Percentiles rank a stretch among this genome's conserved stretches.
phyloP scores from a whole-genome alignment of 2,113 vertebrate species.

The Stegastes partitus region DNA sequence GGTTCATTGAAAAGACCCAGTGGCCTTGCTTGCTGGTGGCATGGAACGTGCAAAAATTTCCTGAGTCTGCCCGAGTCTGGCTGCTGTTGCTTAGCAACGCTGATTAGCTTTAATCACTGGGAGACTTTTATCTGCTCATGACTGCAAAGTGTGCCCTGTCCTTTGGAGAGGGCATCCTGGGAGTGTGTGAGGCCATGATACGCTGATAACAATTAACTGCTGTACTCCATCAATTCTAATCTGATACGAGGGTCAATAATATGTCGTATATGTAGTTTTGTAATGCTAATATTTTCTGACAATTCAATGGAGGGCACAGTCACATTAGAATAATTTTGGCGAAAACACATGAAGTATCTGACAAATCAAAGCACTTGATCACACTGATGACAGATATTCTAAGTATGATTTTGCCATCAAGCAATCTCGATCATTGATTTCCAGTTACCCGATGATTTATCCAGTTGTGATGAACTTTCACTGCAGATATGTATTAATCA shows the following conservation, averaged over 20 bases:
- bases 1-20: constrained; percentile 56
- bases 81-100: constrained; percentile 70
- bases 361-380: not conserved
- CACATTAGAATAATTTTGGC: too few relatives aligned
- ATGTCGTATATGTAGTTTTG: not conserved
- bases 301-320: too few relatives aligned
- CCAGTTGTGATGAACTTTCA: not conserved
- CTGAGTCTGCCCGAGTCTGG: constrained; percentile 42
- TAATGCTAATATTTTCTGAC: too few relatives aligned
- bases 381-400: not conserved
- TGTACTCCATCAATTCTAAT: not conserved
- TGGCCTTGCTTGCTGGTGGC: constrained; percentile 45
- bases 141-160: constrained; percentile 42
- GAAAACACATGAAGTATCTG: not conserved
- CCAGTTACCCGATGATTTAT: not conserved
- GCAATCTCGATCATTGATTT: not conserved
- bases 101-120: constrained; percentile 63
- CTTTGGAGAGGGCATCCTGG: constrained; percentile 60
- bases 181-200: constrained; percentile 28
- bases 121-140: constrained; percentile 58
- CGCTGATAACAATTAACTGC: constrained; percentile 10
- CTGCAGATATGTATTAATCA: not conserved
- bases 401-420: not conserved
- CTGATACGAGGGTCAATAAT: not conserved
- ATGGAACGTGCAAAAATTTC: constrained; percentile 35